Percentiles rank a stretch among this genome's conserved stretches.
Evolutionary conservation across 1,140 invertebrate genomes (phyloP).

Genomic region (Bombus ignitus): DNA sequence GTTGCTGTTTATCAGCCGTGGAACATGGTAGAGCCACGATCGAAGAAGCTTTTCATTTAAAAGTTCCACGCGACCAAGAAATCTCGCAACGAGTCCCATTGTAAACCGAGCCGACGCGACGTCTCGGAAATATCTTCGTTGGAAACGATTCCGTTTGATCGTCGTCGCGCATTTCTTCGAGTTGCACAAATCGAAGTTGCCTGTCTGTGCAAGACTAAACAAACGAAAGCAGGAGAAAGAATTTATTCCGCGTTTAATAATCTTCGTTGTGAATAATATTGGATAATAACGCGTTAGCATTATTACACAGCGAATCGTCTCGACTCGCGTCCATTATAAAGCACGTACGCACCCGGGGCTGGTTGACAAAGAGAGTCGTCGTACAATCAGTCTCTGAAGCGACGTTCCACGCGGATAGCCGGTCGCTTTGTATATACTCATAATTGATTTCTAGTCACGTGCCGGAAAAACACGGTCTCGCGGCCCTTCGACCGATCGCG

Average conservation of each 20-base stretch:
- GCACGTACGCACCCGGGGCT: slow-evolving; percentile 1
- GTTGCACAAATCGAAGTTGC: background rate
- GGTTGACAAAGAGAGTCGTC: background rate
- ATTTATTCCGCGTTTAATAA: no score
- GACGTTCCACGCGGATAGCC: background rate
- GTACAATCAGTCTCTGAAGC: background rate
- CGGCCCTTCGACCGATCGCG: background rate
- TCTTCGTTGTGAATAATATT: background rate
- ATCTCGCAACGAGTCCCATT: background rate
- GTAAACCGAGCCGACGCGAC: background rate
- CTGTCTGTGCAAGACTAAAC: no score
- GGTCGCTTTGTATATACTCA: slow-evolving; percentile 34
- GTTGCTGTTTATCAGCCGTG: background rate
- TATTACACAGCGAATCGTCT: background rate
- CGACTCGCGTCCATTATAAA: background rate
- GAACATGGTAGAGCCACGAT: background rate
- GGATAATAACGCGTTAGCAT: background rate
- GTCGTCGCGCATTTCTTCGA: background rate
- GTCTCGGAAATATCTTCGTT: no score
- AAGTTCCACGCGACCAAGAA: no score
- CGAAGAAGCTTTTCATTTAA: background rate
- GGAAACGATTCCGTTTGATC: background rate
- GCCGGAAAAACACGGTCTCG: slow-evolving; percentile 38
- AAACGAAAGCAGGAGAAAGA: no score
- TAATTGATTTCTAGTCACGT: slow-evolving; percentile 61